Evolutionary conservation across 2,888 invertebrate genomes (phyloP).

Genomic region (Heliconius ismenius): DNA sequence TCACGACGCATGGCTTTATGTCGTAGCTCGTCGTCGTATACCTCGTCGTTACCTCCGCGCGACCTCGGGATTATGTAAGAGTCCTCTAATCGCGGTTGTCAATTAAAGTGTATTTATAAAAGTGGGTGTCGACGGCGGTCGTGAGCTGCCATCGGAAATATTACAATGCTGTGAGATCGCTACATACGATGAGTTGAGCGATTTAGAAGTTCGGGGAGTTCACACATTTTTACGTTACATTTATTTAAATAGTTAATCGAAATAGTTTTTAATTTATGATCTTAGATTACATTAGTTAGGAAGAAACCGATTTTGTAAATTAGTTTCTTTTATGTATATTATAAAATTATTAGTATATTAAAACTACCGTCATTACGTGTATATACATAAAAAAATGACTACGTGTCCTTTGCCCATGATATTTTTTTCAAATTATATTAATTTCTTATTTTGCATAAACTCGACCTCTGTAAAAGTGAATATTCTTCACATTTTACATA

Average conservation of each 20-base stretch:
- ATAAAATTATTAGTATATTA: too few relatives aligned
- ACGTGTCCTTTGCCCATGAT: too few relatives aligned
- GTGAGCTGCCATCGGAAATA: slow-evolving; percentile 15
- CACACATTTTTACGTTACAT: slow-evolving; percentile 4
- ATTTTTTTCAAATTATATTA: too few relatives aligned
- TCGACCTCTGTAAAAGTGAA: background rate
- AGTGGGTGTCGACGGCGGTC: slow-evolving; percentile 27
- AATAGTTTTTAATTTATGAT: background rate
- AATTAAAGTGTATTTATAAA: slow-evolving; percentile 49
- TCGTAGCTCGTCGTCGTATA: slow-evolving; percentile 5
- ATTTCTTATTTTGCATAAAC: background rate
- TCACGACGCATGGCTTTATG: slow-evolving; percentile 30
- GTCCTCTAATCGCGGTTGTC: slow-evolving; percentile 45
- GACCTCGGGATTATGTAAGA: slow-evolving; percentile 8
- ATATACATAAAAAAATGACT: too few relatives aligned
- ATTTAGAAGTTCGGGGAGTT: background rate
- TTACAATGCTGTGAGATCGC: slow-evolving; percentile 22
- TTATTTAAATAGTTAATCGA: background rate
- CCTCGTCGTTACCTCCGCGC: slow-evolving; percentile 12
- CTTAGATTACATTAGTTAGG: too few relatives aligned
- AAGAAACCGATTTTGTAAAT: background rate
- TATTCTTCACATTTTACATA: background rate
- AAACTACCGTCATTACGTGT: too few relatives aligned
- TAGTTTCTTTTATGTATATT: background rate
- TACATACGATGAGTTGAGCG: slow-evolving; percentile 12